Percentiles rank a stretch among this genome's conserved stretches.
Evolutionary conservation across 2,113 vertebrate genomes (phyloP).

Genomic region (Dasyornis broadbenti): DNA sequence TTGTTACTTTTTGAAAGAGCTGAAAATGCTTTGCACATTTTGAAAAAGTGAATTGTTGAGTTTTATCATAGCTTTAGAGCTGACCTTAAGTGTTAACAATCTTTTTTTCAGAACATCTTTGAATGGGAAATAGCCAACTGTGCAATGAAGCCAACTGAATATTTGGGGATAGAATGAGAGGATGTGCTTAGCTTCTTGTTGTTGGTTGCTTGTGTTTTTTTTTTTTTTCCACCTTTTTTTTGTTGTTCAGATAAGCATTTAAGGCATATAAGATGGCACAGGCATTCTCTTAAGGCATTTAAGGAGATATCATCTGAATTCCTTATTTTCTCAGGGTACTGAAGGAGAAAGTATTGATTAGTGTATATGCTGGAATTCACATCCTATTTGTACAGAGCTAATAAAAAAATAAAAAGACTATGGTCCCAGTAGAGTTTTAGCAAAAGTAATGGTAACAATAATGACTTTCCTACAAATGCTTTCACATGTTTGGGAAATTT

Average conservation of each 20-base stretch:
- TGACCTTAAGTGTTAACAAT: neutral
- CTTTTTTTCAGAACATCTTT: neutral
- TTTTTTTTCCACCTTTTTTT: neutral
- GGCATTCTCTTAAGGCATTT: conserved; percentile 51
- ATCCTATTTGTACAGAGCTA: conserved; percentile 54
- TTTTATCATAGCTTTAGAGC: neutral
- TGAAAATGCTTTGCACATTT: neutral
- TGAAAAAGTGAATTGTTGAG: neutral
- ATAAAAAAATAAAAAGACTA: conserved; percentile 64
- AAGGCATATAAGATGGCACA: conserved; percentile 38
- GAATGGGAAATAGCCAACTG: neutral
- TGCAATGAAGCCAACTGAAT: neutral
- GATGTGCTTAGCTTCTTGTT: neutral
- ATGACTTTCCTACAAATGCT: conserved; percentile 38
- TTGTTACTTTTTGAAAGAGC: neutral
- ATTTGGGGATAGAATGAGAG: neutral
- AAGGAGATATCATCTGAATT: conserved; percentile 50
- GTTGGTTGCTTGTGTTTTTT: neutral
- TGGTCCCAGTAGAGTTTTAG: conserved; percentile 59
- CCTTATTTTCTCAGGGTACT: conserved; percentile 62
- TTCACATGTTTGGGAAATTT: conserved; percentile 45
- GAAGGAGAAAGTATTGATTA: conserved; percentile 71
- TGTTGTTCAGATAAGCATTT: conserved; percentile 6
- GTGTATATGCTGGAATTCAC: conserved; percentile 38
- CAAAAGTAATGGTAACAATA: conserved; percentile 55